Evolutionary conservation across 2,888 invertebrate genomes (phyloP), one percentile per base, ranked within the genome.

Genomic region (Aphodius granarius): DNA sequence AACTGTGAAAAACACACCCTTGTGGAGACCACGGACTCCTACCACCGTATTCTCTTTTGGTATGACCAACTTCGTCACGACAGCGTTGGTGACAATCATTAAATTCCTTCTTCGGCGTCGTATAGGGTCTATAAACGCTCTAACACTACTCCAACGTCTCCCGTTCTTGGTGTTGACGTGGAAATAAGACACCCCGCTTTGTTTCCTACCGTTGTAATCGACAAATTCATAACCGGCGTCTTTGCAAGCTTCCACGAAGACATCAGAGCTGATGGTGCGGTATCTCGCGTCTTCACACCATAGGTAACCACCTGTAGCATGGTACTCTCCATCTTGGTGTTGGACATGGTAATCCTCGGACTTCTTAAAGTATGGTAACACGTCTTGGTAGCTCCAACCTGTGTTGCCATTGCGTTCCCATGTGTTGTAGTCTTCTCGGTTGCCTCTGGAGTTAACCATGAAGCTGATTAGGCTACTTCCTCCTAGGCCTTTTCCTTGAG

Each of bases 361-460:
- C 79, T 88, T 89, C 13, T 84, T 78, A 77, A 91, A 92, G 78
- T 89, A 89, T 0, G 88, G 87, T 0, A 89, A 81, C 0, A 89
- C 84, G 9, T 89, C 86, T 0, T 84, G 76, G 81, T 87, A 90
- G 5, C 87, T 90, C 95, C 95, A 95, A 66, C 94, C 94, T 4
- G 88, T 87, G 83, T 94, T 94, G 0, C 94, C 95, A 17, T 89
- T 88, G 0, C 86, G 88, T 0, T 90, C 91, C 91, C 94, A 94
- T 71, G 88, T 84, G 82, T 94, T 91, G 87, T 91, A 94, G 86
- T 94, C 94, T 17, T 83, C 82, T 43, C 89, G 89, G 80, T 94
- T 91, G 5, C 95, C 95, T 73, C 95, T 89, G 6, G 94, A 92
- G 85, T 95, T 94, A 77, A 94, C 90, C 92, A 92, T 92, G 80